A percentile compares a stretch with the other conserved stretches of the same genome.
Conservation (phyloP, 2,797 vertebrate genomes). For the Phrynocephalus guinanensis region DNA sequence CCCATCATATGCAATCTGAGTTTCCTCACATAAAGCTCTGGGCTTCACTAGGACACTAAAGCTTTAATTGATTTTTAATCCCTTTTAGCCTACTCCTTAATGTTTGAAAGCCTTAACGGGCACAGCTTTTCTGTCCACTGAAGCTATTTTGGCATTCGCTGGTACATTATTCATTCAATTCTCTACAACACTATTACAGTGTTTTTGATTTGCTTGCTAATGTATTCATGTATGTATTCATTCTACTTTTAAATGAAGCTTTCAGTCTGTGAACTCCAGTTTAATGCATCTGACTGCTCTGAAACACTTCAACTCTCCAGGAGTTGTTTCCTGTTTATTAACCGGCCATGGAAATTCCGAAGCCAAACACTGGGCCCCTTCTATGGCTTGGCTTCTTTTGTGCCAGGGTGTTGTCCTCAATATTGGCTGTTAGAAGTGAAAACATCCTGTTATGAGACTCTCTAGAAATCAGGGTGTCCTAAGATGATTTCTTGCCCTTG, state of each 20-base stretch:
- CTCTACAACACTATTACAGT: background rate
- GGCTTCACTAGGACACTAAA: background rate
- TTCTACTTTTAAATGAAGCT: background rate
- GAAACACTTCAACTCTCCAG: background rate
- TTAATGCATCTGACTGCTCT: background rate
- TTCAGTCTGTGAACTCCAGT: background rate
- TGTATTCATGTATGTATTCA: background rate
- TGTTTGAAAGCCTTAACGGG: too few species aligned
- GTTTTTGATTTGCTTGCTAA: background rate
- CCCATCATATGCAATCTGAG: background rate
- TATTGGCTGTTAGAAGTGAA: background rate
- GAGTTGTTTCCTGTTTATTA: background rate
- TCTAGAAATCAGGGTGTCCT: background rate
- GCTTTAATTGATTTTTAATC: background rate
- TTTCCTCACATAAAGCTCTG: background rate
- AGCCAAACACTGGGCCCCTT: background rate
- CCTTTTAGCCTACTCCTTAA: background rate
- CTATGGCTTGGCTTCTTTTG: background rate
- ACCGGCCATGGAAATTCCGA: background rate
- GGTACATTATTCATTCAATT: background rate
- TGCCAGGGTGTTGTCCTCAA: background rate
- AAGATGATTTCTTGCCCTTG: background rate
- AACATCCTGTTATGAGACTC: background rate
- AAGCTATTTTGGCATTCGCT: background rate
- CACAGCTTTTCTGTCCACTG: background rate